Evolutionary conservation across 2,113 vertebrate species (phyloP).

Genomic region (Sprattus sprattus): DNA sequence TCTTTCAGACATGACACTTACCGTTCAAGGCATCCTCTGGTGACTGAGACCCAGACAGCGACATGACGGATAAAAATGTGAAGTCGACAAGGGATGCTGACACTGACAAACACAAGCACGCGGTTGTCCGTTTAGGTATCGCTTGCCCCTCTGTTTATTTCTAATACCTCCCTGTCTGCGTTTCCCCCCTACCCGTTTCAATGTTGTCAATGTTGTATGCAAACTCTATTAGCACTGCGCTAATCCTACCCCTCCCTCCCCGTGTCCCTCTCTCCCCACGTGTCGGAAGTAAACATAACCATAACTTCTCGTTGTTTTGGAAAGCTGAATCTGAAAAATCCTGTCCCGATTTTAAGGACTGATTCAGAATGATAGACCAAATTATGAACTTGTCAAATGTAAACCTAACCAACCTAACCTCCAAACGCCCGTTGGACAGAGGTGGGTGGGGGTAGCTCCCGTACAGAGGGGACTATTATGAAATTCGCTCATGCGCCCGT

Average conservation of each 20-base stretch:
- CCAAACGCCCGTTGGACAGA: not conserved
- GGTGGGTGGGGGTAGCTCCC: not conserved
- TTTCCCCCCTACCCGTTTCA: slow-evolving; percentile 37
- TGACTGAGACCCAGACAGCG: slow-evolving; percentile 62
- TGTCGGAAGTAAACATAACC: slow-evolving; percentile 65
- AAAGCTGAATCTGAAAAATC: not conserved
- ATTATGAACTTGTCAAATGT: not conserved
- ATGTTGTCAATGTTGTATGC: slow-evolving; percentile 40
- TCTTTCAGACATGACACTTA: slow-evolving; percentile 49
- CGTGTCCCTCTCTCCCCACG: slow-evolving; percentile 43
- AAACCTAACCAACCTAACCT: not conserved
- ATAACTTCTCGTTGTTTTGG: not conserved
- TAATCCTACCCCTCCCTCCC: slow-evolving; percentile 53
- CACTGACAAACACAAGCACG: slow-evolving; percentile 45
- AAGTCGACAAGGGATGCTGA: slow-evolving; percentile 43
- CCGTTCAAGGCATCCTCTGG: slow-evolving; percentile 68
- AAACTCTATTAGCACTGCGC: slow-evolving; percentile 30
- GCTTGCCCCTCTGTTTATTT: not conserved
- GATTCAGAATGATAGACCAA: not conserved
- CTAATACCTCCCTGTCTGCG: slow-evolving; percentile 17
- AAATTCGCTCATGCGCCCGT: not conserved
- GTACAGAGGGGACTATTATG: not conserved
- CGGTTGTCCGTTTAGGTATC: slow-evolving; percentile 24
- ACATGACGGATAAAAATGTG: slow-evolving; percentile 48
- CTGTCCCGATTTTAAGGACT: not conserved